A percentile compares a stretch with the other conserved stretches of the same genome.
Conservation (phyloP, 1,140 invertebrate genomes). For the Harpegnathos saltator region DNA sequence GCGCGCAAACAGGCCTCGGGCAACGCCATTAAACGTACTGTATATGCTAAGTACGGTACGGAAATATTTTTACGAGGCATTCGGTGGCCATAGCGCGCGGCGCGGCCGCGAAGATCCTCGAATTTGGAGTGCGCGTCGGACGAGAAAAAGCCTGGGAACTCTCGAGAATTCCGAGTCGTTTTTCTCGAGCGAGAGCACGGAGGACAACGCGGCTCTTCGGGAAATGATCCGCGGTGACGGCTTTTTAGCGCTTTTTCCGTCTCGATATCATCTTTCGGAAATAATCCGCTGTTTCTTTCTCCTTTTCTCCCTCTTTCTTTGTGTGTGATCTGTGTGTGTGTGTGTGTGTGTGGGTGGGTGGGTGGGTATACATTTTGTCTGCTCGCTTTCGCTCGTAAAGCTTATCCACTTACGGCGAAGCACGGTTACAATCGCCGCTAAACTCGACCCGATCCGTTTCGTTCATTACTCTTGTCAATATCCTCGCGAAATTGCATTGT, state of each 20-base stretch:
- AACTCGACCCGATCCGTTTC: neutral
- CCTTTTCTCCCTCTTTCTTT: no score
- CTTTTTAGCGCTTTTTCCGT: no score
- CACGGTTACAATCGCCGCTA: constrained; percentile 16
- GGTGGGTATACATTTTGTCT: neutral
- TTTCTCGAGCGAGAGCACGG: no score
- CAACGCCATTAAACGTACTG: constrained; percentile 1
- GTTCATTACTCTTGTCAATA: neutral
- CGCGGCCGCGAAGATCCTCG: neutral
- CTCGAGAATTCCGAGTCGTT: no score
- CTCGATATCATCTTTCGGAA: no score
- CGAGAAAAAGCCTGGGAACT: no score
- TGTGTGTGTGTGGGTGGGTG: no score
- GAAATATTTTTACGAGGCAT: neutral
- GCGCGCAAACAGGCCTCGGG: neutral
- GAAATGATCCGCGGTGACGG: no score
- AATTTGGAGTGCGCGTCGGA: no score
- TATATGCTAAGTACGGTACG: neutral
- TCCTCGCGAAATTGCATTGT: constrained; percentile 5
- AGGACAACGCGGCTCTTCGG: no score
- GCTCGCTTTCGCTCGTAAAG: neutral
- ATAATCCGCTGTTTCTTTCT: no score
- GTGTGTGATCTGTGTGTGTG: no score
- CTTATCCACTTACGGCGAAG: neutral
- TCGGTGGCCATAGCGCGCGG: neutral